These are phyloP conservation scores for Melanophora roralis DNA, from an alignment of 2,888 invertebrate species.

Conservation along the genomic window DNA sequence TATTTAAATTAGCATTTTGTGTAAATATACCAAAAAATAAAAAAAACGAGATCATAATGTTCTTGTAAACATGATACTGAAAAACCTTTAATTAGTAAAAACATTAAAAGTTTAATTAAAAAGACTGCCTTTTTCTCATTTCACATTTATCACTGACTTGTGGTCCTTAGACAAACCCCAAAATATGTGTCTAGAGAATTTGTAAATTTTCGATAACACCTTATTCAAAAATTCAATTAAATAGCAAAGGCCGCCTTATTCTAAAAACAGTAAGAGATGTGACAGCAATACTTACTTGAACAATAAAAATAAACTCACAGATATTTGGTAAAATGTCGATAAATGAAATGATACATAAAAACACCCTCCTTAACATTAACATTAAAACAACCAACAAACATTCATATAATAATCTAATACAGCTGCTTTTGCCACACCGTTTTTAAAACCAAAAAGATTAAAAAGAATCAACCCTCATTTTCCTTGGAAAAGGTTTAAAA, in stretches of 20 bases:
- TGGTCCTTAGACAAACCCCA: background rate
- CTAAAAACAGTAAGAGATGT: constrained; percentile 8
- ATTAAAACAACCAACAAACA: background rate
- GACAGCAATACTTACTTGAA: background rate
- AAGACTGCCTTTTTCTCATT: background rate
- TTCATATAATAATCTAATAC: background rate
- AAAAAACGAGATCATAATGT: background rate
- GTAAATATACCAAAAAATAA: too few relatives aligned
- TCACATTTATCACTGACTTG: background rate
- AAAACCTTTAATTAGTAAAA: constrained; percentile 31
- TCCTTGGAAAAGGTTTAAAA: constrained; percentile 48
- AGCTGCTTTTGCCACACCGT: constrained; percentile 3
- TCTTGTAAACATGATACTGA: constrained; percentile 9
- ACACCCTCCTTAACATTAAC: background rate
- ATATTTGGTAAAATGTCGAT: background rate
- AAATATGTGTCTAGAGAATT: background rate
- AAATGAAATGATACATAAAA: background rate
- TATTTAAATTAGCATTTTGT: background rate
- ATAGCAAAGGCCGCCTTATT: constrained; percentile 18
- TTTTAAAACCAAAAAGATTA: background rate
- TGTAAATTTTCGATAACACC: constrained; percentile 19
- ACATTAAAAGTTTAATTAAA: constrained; percentile 33
- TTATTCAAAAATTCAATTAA: constrained; percentile 50
- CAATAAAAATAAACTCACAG: background rate
- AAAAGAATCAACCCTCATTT: constrained; percentile 51